Conservation (phyloP, 2,797 vertebrate species). For the Sebastes oblongus region DNA sequence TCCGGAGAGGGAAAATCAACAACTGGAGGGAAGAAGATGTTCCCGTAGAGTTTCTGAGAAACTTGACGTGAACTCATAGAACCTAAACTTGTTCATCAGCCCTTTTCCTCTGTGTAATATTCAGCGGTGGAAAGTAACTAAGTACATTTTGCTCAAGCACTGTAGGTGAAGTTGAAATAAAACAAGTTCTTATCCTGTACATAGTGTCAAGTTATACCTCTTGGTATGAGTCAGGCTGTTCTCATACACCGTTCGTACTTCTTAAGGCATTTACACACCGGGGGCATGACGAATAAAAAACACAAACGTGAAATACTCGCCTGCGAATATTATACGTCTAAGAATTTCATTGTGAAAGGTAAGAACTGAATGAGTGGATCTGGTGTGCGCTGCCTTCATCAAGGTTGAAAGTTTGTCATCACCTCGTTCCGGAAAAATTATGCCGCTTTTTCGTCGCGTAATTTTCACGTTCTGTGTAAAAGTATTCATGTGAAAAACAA, state of each 20-base stretch:
- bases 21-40: constrained; percentile 1
- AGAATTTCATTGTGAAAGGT: too few species aligned
- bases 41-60: background rate
- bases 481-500: rapidly evolving
- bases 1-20: constrained; percentile 6
- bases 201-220: too few species aligned
- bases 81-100: background rate
- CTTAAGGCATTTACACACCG: background rate
- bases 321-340: too few species aligned
- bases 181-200: background rate
- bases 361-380: too few species aligned
- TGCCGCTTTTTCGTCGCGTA: rapidly evolving
- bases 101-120: background rate
- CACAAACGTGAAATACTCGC: too few species aligned
- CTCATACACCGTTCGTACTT: too few species aligned
- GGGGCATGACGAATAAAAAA: too few species aligned
- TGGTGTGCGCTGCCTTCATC: too few species aligned
- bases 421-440: rapidly evolving
- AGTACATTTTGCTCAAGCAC: too few species aligned
- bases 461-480: too few species aligned
- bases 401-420: too few species aligned
- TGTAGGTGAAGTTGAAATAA: background rate
- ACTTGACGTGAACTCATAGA: background rate
- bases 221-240: too few species aligned
- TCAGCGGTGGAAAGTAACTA: background rate